phyloP scores from a whole-genome alignment of 2,888 invertebrate species.

The Epicampocera succincta region DNA sequence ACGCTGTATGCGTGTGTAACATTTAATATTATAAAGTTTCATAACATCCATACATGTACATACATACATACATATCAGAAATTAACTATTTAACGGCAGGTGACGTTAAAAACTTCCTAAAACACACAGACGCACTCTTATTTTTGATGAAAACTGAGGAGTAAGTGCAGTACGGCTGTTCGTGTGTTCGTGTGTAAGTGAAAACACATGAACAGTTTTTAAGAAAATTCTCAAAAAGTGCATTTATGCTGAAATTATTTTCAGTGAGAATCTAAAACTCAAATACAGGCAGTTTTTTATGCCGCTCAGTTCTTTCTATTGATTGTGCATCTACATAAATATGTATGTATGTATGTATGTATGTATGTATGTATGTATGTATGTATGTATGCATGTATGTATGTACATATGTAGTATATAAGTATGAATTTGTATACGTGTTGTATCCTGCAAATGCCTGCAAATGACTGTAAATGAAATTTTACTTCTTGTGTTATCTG shows the following conservation, averaged over 20 bases:
- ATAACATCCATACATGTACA: neutral
- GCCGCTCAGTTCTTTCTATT: neutral
- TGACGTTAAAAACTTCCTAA: slow-evolving; percentile 48
- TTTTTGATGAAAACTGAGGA: slow-evolving; percentile 17
- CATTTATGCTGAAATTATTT: slow-evolving; percentile 56
- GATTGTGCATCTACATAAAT: neutral
- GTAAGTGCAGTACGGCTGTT: neutral
- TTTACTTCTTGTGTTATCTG: slow-evolving; percentile 52
- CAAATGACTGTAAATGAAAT: slow-evolving; percentile 24
- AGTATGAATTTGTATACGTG: no score
- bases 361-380: slow-evolving; percentile 5
- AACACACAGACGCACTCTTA: slow-evolving; percentile 13
- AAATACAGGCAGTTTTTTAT: slow-evolving; percentile 48
- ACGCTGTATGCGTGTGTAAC: neutral
- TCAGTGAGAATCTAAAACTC: slow-evolving; percentile 29
- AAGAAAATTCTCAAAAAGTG: slow-evolving; percentile 59
- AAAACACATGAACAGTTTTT: slow-evolving; percentile 21
- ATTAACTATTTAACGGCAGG: slow-evolving; percentile 65
- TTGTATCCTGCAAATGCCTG: no score
- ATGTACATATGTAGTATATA: no score
- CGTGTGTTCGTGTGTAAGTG: neutral
- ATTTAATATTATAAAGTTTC: slow-evolving; percentile 52
- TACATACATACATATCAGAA: slow-evolving; percentile 41
- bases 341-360: slow-evolving; percentile 29
- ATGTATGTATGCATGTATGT: no score